These are phyloP conservation scores for Hoplias malabaricus DNA, from an alignment of 2,113 vertebrate species.

Conservation along the genomic window DNA sequence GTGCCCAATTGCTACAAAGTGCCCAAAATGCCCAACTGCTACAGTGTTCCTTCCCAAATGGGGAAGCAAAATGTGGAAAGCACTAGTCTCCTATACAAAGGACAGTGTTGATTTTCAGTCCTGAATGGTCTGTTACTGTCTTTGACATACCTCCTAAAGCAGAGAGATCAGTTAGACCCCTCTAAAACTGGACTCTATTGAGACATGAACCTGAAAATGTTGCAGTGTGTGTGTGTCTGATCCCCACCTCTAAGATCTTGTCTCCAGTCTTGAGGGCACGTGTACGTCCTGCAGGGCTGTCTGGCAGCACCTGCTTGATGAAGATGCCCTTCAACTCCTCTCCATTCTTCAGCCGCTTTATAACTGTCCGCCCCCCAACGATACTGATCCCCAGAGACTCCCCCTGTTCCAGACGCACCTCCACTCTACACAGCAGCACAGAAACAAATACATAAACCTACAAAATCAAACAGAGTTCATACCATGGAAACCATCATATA, in stretches of 20 bases:
- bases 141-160: too few relatives aligned
- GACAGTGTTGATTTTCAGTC: too few relatives aligned
- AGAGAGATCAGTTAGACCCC: too few relatives aligned
- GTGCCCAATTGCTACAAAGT: too few relatives aligned
- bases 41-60: too few relatives aligned
- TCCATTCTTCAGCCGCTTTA: constrained; percentile 93
- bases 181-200: background rate
- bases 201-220: background rate
- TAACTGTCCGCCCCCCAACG: constrained; percentile 90
- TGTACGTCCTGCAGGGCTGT: constrained; percentile 87
- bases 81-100: too few relatives aligned
- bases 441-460: background rate
- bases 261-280: constrained; percentile 90
- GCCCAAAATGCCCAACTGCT: too few relatives aligned
- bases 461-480: background rate
- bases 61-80: too few relatives aligned
- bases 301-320: constrained; percentile 91
- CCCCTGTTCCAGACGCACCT: constrained; percentile 82
- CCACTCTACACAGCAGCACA: constrained; percentile 74
- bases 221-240: background rate
- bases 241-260: constrained; percentile 92
- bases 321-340: constrained; percentile 98
- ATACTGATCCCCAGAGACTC: constrained; percentile 96
- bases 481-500: too few relatives aligned
- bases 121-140: too few relatives aligned